These are phyloP conservation scores for Magallana ariakensis DNA, from an alignment of 1,140 invertebrate species.

Conservation along the genomic window DNA sequence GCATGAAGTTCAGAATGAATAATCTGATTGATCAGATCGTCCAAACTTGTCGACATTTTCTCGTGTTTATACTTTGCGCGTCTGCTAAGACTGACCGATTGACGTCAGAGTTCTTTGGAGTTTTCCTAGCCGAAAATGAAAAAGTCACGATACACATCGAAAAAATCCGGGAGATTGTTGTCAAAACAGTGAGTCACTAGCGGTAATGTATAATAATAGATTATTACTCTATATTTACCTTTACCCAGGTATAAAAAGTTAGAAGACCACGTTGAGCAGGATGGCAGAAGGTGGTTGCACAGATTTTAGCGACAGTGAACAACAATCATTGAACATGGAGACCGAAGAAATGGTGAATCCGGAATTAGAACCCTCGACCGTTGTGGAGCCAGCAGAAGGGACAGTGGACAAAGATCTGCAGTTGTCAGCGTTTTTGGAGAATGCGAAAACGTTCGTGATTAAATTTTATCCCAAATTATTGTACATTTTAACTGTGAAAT, in stretches of 20 bases:
- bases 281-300: constrained; percentile 50
- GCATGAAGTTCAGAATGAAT: constrained; percentile 63
- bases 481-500: not conserved
- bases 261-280: not conserved
- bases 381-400: not conserved
- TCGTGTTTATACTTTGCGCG: not conserved
- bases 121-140: not conserved
- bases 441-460: not conserved
- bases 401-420: not conserved
- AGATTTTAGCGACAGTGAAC: constrained; percentile 14
- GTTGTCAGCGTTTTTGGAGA: constrained; percentile 24
- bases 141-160: not conserved
- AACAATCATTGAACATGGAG: not conserved
- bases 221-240: not conserved
- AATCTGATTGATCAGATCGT: constrained; percentile 66
- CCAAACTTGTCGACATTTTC: constrained; percentile 59
- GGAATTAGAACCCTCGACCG: not conserved
- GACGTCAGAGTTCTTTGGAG: not conserved
- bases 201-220: constrained; percentile 45
- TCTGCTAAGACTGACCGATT: not conserved
- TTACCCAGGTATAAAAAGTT: constrained; percentile 9
- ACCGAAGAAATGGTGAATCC: not conserved
- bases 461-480: not conserved
- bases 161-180: constrained; percentile 1
- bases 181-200: constrained; percentile 47